A percentile compares a stretch with the other conserved stretches of the same genome.
Evolutionary conservation across 2,888 invertebrate genomes (phyloP).

Genomic region (Chloroclysta siterata): DNA sequence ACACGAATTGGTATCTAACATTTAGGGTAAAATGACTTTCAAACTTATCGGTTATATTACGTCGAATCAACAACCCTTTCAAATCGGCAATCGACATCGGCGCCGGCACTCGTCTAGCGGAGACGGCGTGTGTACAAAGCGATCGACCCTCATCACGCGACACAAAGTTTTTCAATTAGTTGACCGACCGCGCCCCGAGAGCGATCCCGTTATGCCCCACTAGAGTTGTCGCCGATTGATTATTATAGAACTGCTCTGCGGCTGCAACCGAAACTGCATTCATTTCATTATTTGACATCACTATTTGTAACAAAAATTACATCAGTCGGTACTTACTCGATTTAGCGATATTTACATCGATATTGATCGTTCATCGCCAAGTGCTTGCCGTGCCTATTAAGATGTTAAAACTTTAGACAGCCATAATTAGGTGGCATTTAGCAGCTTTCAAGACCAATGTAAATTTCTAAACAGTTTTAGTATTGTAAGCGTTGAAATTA

Average conservation of each 20-base stretch:
- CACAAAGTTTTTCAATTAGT: conserved; percentile 79
- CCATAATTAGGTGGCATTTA: too few species aligned
- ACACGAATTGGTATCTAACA: background rate
- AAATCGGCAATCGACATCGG: conserved; percentile 6
- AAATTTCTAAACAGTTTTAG: too few species aligned
- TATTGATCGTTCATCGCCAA: background rate
- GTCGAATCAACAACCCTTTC: conserved; percentile 25
- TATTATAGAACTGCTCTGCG: background rate
- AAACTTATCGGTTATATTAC: background rate
- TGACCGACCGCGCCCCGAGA: conserved; percentile 51
- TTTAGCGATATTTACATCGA: background rate
- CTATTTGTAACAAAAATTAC: too few species aligned
- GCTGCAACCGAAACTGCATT: too few species aligned
- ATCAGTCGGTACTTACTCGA: too few species aligned
- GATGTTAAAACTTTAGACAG: too few species aligned
- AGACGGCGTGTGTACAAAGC: conserved; percentile 47
- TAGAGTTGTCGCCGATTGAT: conserved; percentile 4
- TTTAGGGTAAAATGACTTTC: conserved; percentile 2
- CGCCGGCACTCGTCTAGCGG: background rate
- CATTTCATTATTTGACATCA: too few species aligned
- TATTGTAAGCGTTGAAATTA: too few species aligned
- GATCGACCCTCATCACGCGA: conserved; percentile 52
- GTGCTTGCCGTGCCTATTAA: too few species aligned
- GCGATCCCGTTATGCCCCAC: conserved; percentile 20
- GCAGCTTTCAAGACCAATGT: too few species aligned